Evolutionary conservation across 2,888 invertebrate species (phyloP).

Genomic region (Drosophila ezoana): DNA sequence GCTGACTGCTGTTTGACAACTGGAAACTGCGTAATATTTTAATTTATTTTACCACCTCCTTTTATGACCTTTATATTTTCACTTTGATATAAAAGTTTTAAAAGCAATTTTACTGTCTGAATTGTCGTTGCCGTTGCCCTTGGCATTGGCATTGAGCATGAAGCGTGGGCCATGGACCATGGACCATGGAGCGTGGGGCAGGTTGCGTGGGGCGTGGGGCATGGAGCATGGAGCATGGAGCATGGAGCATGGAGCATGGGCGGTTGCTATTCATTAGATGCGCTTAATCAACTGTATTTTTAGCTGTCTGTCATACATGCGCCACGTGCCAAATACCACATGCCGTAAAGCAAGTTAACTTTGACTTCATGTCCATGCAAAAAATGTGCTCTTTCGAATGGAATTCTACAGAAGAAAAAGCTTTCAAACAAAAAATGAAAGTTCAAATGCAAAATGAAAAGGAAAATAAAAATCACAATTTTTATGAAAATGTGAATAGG

Average conservation of each 20-base stretch:
- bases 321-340: conserved; percentile 2
- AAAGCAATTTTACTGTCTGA: conserved; percentile 12
- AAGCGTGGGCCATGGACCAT: neutral
- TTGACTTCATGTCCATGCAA: conserved; percentile 26
- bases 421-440: neutral
- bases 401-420: conserved; percentile 2
- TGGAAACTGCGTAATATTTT: neutral
- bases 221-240: neutral
- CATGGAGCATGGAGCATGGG: neutral
- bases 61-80: conserved; percentile 33
- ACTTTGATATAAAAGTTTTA: conserved; percentile 21
- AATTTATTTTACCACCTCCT: neutral
- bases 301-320: conserved; percentile 27
- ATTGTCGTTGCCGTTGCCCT: conserved; percentile 7
- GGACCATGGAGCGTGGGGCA: neutral
- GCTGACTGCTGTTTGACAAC: neutral
- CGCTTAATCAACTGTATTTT: conserved; percentile 46
- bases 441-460: conserved; percentile 5
- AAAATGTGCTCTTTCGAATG: neutral
- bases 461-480: conserved; percentile 11
- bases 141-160: conserved; percentile 2
- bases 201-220: neutral
- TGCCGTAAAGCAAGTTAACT: conserved; percentile 26
- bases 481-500: conserved; percentile 8
- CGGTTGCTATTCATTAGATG: conserved; percentile 46